phyloP scores from a whole-genome alignment of 2,888 invertebrate species.

The Micoletzkya japonica region DNA sequence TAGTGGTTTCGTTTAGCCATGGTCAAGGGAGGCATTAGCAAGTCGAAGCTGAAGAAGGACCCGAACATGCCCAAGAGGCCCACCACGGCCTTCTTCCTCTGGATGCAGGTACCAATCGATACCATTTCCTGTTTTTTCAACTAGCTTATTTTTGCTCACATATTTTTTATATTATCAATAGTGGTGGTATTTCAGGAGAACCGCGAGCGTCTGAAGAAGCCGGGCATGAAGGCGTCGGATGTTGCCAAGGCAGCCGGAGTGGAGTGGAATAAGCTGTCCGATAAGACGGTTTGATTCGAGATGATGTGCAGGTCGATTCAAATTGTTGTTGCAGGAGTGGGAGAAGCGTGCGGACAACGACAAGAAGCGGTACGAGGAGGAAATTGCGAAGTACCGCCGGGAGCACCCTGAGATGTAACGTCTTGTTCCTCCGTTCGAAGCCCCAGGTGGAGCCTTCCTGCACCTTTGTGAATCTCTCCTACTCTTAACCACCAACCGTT shows the following conservation, averaged over 20 bases:
- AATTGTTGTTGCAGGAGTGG: slow-evolving; percentile 76
- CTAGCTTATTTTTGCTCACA: too few species aligned
- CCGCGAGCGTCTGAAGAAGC: slow-evolving; percentile 33
- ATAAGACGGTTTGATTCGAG: slow-evolving; percentile 8
- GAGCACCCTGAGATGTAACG: slow-evolving; percentile 32
- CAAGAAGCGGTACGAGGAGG: slow-evolving; percentile 82
- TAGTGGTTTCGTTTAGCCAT: not conserved
- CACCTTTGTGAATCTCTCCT: too few species aligned
- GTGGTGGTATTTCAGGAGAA: slow-evolving; percentile 18
- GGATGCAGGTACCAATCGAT: slow-evolving; percentile 26
- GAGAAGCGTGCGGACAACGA: slow-evolving; percentile 82
- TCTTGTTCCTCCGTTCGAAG: not conserved
- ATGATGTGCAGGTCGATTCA: not conserved
- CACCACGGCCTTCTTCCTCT: slow-evolving; percentile 24
- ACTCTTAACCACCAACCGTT: too few species aligned
- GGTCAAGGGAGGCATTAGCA: slow-evolving; percentile 12
- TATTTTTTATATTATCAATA: not conserved
- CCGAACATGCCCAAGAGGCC: slow-evolving; percentile 27
- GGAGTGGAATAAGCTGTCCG: slow-evolving; percentile 23
- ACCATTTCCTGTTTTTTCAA: too few species aligned
- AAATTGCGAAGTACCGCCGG: slow-evolving; percentile 83
- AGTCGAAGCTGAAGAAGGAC: slow-evolving; percentile 13
- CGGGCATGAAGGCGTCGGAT: slow-evolving; percentile 32
- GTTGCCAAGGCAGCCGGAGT: slow-evolving; percentile 22
- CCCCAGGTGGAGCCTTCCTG: too few species aligned